A percentile compares a stretch with the other conserved stretches of the same genome.
phyloP scores from a whole-genome alignment of 2,888 invertebrate species.

The Thyatira batis region DNA sequence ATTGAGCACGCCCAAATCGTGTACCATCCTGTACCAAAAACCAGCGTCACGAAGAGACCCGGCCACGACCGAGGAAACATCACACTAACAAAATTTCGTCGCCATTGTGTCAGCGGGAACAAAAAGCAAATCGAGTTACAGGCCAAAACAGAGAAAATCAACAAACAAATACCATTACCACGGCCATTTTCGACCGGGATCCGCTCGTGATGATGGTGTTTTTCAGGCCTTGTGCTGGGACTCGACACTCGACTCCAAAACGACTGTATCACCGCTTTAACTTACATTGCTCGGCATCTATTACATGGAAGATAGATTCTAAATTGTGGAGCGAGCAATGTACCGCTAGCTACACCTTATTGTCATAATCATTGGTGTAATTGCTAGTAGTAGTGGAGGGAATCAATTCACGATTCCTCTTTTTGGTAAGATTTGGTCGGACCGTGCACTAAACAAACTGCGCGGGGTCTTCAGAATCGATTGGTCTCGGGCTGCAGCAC shows the following conservation, averaged over 20 bases:
- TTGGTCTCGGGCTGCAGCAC: constrained; percentile 56
- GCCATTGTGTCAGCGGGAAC: constrained; percentile 63
- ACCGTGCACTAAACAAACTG: constrained; percentile 72
- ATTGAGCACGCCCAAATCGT: constrained; percentile 64
- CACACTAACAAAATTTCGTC: constrained; percentile 75
- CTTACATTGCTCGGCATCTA: constrained; percentile 36
- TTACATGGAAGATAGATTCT: neutral
- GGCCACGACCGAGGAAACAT: constrained; percentile 47
- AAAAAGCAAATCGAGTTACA: constrained; percentile 82
- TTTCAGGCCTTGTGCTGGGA: constrained; percentile 50
- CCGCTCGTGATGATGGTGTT: constrained; percentile 76
- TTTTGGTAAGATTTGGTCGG: constrained; percentile 70
- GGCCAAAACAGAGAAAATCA: constrained; percentile 79
- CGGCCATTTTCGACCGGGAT: constrained; percentile 74
- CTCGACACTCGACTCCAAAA: constrained; percentile 14
- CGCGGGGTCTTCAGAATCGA: constrained; percentile 66
- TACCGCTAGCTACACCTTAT: constrained; percentile 6
- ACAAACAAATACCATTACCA: constrained; percentile 79
- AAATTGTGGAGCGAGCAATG: constrained; percentile 30
- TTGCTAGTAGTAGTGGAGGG: constrained; percentile 31
- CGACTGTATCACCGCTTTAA: neutral
- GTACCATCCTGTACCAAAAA: constrained; percentile 45
- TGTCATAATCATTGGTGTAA: neutral
- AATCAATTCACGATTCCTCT: constrained; percentile 74
- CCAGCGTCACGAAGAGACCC: constrained; percentile 59